These are phyloP conservation scores for Sinhomidia bicolor DNA, from an alignment of 2,888 invertebrate genomes.

Conservation along the genomic window DNA sequence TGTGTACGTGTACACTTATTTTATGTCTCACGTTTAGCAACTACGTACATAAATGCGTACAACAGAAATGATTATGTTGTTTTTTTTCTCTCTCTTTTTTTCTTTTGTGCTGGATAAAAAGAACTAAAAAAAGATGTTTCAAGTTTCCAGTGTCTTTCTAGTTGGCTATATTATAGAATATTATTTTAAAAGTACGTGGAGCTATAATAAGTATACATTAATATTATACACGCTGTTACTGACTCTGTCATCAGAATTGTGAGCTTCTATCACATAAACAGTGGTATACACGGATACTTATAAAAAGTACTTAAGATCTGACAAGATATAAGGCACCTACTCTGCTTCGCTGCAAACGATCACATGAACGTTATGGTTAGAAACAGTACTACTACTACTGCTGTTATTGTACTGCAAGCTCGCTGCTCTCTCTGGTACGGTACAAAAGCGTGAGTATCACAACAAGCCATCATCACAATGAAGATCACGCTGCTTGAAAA, in stretches of 20 bases:
- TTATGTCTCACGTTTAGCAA: not conserved
- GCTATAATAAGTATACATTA: not conserved
- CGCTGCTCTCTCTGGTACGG: not conserved
- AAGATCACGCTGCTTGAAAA: not conserved
- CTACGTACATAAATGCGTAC: not conserved
- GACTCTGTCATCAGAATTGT: not conserved
- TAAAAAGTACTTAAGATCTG: constrained; percentile 1
- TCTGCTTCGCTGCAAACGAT: not conserved
- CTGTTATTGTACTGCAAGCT: no score
- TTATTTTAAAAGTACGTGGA: no score
- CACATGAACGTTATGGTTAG: not conserved
- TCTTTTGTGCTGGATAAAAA: not conserved
- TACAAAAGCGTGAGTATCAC: constrained; percentile 1
- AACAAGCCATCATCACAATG: constrained; percentile 22
- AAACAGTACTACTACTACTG: not conserved
- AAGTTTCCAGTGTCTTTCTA: not conserved
- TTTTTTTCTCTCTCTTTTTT: no score
- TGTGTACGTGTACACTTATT: not conserved
- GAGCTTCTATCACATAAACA: not conserved
- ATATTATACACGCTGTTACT: not conserved
- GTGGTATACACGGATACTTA: constrained; percentile 10
- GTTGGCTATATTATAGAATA: no score
- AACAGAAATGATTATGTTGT: constrained; percentile 39
- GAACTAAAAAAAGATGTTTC: constrained; percentile 26
- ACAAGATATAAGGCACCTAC: constrained; percentile 3